These are phyloP conservation scores for Cheilosia pagana DNA, from an alignment of 2,888 invertebrate species.

Conservation along the genomic window DNA sequence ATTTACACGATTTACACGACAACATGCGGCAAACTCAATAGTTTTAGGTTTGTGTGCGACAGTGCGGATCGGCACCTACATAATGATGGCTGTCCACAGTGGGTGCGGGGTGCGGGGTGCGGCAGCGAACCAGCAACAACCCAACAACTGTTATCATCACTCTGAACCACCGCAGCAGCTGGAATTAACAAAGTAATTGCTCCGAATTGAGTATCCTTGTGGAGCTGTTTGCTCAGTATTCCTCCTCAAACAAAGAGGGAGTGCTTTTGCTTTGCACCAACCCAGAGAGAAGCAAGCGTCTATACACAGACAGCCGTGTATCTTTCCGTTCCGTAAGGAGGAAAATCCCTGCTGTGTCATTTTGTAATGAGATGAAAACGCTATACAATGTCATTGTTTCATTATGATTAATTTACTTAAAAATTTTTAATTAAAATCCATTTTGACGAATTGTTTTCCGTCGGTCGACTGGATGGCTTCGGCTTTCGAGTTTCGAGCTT, in stretches of 20 bases:
- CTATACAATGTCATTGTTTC: constrained; percentile 69
- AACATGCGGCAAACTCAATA: constrained; percentile 44
- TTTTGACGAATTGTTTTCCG: constrained; percentile 68
- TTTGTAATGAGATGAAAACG: constrained; percentile 68
- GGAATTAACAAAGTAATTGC: constrained; percentile 64
- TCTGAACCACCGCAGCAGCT: constrained; percentile 13
- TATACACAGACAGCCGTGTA: constrained; percentile 1
- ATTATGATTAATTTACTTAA: constrained; percentile 71
- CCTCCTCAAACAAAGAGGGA: constrained; percentile 9
- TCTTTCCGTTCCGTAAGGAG: constrained; percentile 1
- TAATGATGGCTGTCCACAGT: constrained; percentile 10
- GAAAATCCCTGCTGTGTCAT: constrained; percentile 54
- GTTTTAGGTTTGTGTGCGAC: constrained; percentile 39
- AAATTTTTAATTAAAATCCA: constrained; percentile 68
- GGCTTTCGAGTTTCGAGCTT: background rate
- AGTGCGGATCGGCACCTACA: constrained; percentile 25
- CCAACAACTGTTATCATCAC: constrained; percentile 61
- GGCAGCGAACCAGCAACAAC: constrained; percentile 4
- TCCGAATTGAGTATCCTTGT: constrained; percentile 56
- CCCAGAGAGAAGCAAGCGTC: constrained; percentile 19
- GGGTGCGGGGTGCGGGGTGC: background rate
- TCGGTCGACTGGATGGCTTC: constrained; percentile 6
- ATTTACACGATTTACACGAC: constrained; percentile 65
- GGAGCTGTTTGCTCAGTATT: constrained; percentile 43
- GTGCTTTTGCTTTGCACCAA: constrained; percentile 5